Conservation (phyloP, 2,797 vertebrate species). For the Sylvia borin region DNA sequence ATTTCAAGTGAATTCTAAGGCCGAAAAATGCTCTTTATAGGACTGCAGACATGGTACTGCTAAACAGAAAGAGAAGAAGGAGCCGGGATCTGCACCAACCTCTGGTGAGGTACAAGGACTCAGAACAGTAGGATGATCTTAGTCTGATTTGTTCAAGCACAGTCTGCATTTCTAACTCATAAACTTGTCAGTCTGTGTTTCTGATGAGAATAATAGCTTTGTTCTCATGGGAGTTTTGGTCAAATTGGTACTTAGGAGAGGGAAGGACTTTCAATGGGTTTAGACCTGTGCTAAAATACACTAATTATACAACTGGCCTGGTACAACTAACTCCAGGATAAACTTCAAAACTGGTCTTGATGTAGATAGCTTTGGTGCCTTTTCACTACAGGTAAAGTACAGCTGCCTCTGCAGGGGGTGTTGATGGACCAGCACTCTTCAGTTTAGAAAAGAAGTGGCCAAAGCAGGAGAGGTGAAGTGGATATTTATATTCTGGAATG, state of each 20-base stretch:
- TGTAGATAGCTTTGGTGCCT: neutral
- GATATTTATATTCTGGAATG: neutral
- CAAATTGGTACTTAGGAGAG: neutral
- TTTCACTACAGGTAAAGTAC: neutral
- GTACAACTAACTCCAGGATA: neutral
- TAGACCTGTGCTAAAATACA: neutral
- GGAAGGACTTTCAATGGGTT: neutral
- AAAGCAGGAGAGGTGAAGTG: neutral
- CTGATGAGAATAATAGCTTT: neutral
- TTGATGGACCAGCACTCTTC: neutral
- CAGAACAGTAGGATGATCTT: neutral
- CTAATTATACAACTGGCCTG: neutral
- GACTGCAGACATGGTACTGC: neutral
- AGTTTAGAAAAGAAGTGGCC: neutral
- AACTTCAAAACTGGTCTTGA: neutral
- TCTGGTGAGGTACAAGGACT: neutral
- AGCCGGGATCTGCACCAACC: neutral
- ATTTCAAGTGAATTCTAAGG: neutral
- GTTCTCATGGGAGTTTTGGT: neutral
- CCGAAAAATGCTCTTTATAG: neutral
- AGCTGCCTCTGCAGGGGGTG: neutral
- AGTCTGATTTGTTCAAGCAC: neutral
- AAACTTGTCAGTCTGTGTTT: neutral
- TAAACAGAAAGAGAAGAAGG: neutral
- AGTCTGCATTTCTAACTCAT: neutral